Conservation (phyloP, 2,797 vertebrate genomes). For the Rachycentron canadum region DNA sequence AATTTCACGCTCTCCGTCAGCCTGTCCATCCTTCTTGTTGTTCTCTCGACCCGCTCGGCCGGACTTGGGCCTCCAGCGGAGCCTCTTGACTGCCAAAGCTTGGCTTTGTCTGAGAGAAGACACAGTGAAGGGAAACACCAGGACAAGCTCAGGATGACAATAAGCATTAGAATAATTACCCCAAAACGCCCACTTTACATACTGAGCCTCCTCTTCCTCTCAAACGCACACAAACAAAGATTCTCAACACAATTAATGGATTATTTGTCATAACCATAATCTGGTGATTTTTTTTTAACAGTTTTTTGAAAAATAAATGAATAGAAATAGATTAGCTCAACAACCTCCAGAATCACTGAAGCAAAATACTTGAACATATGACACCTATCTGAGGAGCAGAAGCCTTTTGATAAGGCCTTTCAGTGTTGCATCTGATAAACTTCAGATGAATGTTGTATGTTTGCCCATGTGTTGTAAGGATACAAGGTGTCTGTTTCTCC, state of each 20-base stretch:
- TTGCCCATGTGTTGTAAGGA: constrained; percentile 70
- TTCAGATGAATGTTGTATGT: constrained; percentile 18
- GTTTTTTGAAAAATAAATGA: neutral
- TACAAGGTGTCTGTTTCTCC: constrained; percentile 88
- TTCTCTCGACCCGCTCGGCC: constrained; percentile 77
- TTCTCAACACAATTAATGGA: neutral
- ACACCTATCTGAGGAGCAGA: neutral
- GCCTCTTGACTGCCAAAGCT: constrained; percentile 90
- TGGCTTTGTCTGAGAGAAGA: constrained; percentile 90
- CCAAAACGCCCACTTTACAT: neutral
- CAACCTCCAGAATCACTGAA: too few relatives aligned
- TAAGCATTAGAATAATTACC: neutral
- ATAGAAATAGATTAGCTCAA: neutral
- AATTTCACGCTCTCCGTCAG: constrained; percentile 59
- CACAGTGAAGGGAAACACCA: constrained; percentile 72
- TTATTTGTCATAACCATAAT: neutral
- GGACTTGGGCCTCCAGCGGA: constrained; percentile 90
- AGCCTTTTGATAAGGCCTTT: constrained; percentile 23
- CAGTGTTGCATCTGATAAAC: constrained; percentile 15
- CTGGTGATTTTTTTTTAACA: neutral
- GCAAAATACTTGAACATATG: neutral
- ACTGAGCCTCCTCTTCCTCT: neutral
- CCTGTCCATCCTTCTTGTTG: constrained; percentile 59
- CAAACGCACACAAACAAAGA: neutral
- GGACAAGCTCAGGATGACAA: constrained; percentile 2